phyloP scores from a whole-genome alignment of 2,888 invertebrate species.

The Andrena trimmerana region DNA sequence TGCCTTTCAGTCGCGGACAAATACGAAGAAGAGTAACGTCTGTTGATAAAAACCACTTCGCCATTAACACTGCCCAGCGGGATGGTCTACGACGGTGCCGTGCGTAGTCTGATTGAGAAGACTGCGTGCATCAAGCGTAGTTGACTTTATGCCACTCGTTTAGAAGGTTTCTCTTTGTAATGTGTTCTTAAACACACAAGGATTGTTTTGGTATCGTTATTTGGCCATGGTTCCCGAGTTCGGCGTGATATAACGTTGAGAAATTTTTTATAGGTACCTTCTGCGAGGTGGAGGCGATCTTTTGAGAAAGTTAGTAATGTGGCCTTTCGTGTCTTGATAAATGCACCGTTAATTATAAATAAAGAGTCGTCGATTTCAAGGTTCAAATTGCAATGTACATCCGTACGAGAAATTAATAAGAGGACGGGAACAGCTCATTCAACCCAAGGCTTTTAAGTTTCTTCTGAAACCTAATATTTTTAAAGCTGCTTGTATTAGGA shows the following conservation, averaged over 20 bases:
- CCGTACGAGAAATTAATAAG: neutral
- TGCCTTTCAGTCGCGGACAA: constrained; percentile 41
- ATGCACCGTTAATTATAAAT: too few relatives aligned
- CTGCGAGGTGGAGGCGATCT: too few relatives aligned
- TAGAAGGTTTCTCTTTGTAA: too few relatives aligned
- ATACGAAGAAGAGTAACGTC: constrained; percentile 9
- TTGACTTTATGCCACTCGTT: neutral
- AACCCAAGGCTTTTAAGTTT: neutral
- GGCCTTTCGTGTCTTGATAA: neutral
- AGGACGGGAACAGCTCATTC: neutral
- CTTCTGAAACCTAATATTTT: too few relatives aligned
- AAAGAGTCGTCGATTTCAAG: too few relatives aligned
- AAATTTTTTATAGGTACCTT: too few relatives aligned
- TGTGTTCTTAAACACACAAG: too few relatives aligned
- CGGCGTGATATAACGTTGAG: too few relatives aligned
- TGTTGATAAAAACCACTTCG: constrained; percentile 2
- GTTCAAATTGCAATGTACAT: too few relatives aligned
- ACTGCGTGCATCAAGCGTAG: neutral
- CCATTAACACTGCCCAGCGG: constrained; percentile 5
- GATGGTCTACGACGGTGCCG: neutral
- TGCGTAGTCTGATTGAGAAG: neutral
- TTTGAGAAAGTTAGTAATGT: neutral
- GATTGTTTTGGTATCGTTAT: too few relatives aligned
- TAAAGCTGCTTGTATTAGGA: too few relatives aligned
- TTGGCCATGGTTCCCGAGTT: too few relatives aligned